Conservation (phyloP, 1,140 invertebrate genomes). For the Condylostylus longicornis region DNA sequence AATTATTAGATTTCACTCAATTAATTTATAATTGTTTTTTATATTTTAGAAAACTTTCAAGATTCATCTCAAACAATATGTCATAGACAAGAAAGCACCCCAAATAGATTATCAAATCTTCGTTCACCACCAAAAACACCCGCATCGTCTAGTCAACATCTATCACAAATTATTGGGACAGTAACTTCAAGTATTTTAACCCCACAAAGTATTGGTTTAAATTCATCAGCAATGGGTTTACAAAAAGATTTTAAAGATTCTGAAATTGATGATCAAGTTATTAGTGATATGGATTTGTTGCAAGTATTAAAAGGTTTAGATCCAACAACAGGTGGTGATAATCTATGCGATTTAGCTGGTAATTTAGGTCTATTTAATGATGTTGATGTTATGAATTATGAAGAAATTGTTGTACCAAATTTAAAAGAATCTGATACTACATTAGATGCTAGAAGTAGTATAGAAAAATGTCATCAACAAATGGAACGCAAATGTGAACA, state of each 20-base stretch:
- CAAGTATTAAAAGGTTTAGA: slow-evolving; percentile 29
- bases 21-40: slow-evolving; percentile 4
- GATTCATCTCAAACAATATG: no score
- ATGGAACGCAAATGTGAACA: slow-evolving; percentile 52
- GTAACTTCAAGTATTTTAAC: background rate
- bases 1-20: background rate
- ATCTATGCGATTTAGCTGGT: slow-evolving; percentile 23
- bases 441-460: no score
- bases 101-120: background rate
- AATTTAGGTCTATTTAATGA: slow-evolving; percentile 16
- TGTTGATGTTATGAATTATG: slow-evolving; percentile 15
- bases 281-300: slow-evolving; percentile 23
- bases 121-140: background rate
- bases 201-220: slow-evolving; percentile 7
- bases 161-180: background rate
- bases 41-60: slow-evolving; percentile 19
- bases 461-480: slow-evolving; percentile 40
- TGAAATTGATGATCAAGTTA: slow-evolving; percentile 27
- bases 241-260: slow-evolving; percentile 7
- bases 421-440: no score
- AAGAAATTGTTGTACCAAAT: no score
- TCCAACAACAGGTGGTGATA: slow-evolving; percentile 12
- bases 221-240: slow-evolving; percentile 33
- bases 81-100: background rate
- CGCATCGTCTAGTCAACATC: background rate